Evolutionary conservation across 35 echinoderm and acorn worm species (phyloP).

Genomic region (Heliocidaris tuberculata): DNA sequence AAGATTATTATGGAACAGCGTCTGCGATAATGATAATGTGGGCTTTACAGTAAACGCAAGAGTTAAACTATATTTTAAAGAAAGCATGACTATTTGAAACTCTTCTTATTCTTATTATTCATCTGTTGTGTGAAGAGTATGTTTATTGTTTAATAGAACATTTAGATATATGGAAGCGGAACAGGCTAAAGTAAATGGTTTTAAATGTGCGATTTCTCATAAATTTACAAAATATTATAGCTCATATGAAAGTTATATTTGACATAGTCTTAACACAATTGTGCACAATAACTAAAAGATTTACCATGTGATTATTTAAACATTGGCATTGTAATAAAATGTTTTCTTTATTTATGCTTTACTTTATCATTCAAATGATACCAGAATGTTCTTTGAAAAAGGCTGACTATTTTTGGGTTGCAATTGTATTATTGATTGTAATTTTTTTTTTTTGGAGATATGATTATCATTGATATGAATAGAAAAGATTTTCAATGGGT

Average conservation of each 20-base stretch:
- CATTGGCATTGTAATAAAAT: too few relatives aligned
- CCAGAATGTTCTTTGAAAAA: neutral
- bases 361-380: too few relatives aligned
- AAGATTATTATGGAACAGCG: neutral
- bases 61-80: neutral
- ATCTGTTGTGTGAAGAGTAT: neutral
- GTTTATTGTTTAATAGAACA: neutral
- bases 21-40: neutral
- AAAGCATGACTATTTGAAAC: neutral
- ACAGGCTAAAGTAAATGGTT: neutral
- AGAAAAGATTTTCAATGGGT: neutral
- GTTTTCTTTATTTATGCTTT: too few relatives aligned
- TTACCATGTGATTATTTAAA: too few relatives aligned
- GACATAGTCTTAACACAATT: too few relatives aligned
- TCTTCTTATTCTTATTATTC: neutral
- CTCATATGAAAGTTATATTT: neutral
- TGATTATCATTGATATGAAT: neutral
- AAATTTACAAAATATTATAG: neutral
- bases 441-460: neutral
- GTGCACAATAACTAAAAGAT: too few relatives aligned
- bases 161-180: too few relatives aligned
- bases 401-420: too few relatives aligned
- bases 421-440: too few relatives aligned
- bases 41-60: neutral
- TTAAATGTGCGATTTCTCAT: neutral